Evolutionary conservation across 2,113 vertebrate species (phyloP).

Genomic region (Siniperca chuatsi): DNA sequence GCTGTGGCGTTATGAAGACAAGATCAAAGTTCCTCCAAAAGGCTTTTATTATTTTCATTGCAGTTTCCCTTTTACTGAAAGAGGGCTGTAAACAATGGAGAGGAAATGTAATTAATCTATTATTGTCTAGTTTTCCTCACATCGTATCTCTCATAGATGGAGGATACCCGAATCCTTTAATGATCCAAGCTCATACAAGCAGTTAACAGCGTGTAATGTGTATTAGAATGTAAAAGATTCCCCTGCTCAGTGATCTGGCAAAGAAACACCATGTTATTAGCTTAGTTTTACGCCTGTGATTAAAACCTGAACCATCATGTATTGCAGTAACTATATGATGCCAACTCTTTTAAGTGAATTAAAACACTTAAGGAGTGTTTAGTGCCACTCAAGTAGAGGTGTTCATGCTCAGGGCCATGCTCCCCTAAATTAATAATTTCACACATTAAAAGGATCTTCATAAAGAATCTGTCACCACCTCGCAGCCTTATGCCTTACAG

Average conservation of each 20-base stretch:
- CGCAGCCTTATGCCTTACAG: slow-evolving; percentile 46
- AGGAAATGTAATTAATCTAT: slow-evolving; percentile 43
- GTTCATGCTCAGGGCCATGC: background rate
- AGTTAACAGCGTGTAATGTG: slow-evolving; percentile 15
- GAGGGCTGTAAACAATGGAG: slow-evolving; percentile 49
- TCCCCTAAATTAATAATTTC: slow-evolving; percentile 48
- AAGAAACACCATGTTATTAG: slow-evolving; percentile 26
- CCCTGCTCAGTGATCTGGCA: slow-evolving; percentile 27
- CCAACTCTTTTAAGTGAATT: slow-evolving; percentile 26
- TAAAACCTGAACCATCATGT: slow-evolving; percentile 8
- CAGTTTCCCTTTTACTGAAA: slow-evolving; percentile 36
- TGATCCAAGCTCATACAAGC: slow-evolving; percentile 9
- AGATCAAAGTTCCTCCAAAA: slow-evolving; percentile 57
- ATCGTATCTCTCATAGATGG: background rate
- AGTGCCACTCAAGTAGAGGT: slow-evolving; percentile 8
- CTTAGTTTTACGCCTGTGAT: slow-evolving; percentile 11
- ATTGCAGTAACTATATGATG: slow-evolving; percentile 17
- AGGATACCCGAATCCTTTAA: slow-evolving; percentile 33
- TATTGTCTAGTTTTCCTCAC: slow-evolving; percentile 9
- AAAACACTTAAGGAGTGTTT: slow-evolving; percentile 32
- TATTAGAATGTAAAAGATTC: background rate
- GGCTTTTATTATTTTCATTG: slow-evolving; percentile 54
- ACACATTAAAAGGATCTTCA: slow-evolving; percentile 45
- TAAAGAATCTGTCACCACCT: slow-evolving; percentile 36
- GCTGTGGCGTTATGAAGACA: slow-evolving; percentile 21